A percentile compares a stretch with the other conserved stretches of the same genome.
Evolutionary conservation across 30 jellyfish, hydroid and myxozoan genomes (phyloP).

Genomic region (Aurelia sp.): DNA sequence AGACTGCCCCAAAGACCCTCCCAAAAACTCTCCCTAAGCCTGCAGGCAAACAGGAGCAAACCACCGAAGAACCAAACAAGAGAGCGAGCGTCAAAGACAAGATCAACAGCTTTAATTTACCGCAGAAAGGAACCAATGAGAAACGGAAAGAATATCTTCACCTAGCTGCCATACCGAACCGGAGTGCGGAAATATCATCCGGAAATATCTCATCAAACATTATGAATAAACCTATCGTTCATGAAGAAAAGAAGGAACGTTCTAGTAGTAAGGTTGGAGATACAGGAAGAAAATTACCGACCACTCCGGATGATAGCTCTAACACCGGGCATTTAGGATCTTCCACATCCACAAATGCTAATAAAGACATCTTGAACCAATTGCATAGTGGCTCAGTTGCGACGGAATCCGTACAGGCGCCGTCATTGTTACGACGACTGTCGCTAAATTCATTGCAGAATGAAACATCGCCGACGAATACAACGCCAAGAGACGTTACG

Average conservation of each 20-base stretch:
- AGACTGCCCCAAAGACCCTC: constrained; percentile 28
- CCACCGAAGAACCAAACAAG: not conserved
- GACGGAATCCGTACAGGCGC: constrained; percentile 49
- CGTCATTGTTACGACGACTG: constrained; percentile 47
- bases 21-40: constrained; percentile 21
- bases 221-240: constrained; percentile 22
- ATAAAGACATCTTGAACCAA: too few relatives aligned
- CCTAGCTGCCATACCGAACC: constrained; percentile 46
- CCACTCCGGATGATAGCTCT: not conserved
- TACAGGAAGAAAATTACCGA: constrained; percentile 2
- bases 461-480: constrained; percentile 1
- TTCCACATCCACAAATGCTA: too few relatives aligned
- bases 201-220: constrained; percentile 44
- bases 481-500: constrained; percentile 1
- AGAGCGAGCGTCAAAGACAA: constrained; percentile 32
- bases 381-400: not conserved
- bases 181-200: constrained; percentile 35
- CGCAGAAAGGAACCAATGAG: not conserved
- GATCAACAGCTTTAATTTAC: constrained; percentile 20
- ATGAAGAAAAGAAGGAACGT: constrained; percentile 27
- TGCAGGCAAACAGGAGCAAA: not conserved
- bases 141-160: constrained; percentile 23
- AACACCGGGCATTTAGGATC: not conserved
- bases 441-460: constrained; percentile 20
- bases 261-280: constrained; percentile 7